These are phyloP conservation scores for Empis livida DNA, from an alignment of 2,888 invertebrate species.

Conservation along the genomic window DNA sequence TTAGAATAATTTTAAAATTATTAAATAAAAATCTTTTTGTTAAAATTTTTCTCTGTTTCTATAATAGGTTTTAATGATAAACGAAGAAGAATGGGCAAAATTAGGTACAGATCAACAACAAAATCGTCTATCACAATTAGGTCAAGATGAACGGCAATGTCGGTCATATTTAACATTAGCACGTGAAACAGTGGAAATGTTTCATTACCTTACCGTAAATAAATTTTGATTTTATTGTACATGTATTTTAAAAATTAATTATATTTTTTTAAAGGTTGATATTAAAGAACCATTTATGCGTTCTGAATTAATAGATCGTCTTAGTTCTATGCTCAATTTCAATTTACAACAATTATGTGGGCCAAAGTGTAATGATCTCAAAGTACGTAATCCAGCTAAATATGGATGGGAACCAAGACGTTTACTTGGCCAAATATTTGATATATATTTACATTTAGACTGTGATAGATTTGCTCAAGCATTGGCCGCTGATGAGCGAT, in stretches of 20 bases:
- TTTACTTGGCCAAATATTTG: constrained; percentile 80
- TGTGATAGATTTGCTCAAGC: constrained; percentile 83
- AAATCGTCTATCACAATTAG: constrained; percentile 60
- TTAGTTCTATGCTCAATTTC: constrained; percentile 97
- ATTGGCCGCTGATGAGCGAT: constrained; percentile 92
- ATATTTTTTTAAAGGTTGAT: constrained; percentile 40
- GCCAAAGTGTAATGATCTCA: constrained; percentile 85
- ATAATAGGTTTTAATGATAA: constrained; percentile 46
- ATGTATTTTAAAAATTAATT: not conserved
- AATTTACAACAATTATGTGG: constrained; percentile 95
- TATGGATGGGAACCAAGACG: constrained; percentile 96
- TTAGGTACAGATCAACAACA: constrained; percentile 57
- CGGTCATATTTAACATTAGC: constrained; percentile 84
- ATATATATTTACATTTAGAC: constrained; percentile 94
- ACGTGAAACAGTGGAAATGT: constrained; percentile 94
- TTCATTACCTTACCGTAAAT: constrained; percentile 77
- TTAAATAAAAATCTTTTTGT: no score
- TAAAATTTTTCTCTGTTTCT: no score
- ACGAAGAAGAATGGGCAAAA: constrained; percentile 51
- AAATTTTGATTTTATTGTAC: not conserved
- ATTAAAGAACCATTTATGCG: constrained; percentile 91
- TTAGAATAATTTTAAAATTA: no score
- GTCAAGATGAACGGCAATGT: constrained; percentile 76
- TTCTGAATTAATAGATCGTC: constrained; percentile 81
- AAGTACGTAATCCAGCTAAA: constrained; percentile 85